Percentiles rank a stretch among this genome's conserved stretches.
phyloP scores from a whole-genome alignment of 2,113 vertebrate genomes.

The Cettia cetti region DNA sequence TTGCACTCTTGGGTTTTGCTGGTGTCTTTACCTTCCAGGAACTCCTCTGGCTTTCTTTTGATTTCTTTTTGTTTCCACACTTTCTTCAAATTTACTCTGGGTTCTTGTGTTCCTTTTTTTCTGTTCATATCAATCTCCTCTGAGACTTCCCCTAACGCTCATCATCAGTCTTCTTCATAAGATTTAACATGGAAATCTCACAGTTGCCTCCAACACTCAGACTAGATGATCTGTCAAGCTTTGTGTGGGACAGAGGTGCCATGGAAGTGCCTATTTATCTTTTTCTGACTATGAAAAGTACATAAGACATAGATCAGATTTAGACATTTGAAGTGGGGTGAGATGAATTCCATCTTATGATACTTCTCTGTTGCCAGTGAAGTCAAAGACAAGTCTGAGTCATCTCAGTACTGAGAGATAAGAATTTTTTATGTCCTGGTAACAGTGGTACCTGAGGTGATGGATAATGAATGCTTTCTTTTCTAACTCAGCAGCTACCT shows the following conservation, averaged over 20 bases:
- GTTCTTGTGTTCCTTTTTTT: not conserved
- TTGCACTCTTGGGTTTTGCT: not conserved
- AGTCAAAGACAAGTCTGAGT: not conserved
- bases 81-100: not conserved
- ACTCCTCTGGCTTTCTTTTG: not conserved
- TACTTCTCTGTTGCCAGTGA: not conserved
- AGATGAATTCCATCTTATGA: not conserved
- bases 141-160: not conserved
- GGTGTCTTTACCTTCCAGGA: not conserved
- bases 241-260: not conserved
- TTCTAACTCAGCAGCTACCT: not conserved
- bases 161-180: not conserved
- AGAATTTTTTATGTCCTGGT: not conserved
- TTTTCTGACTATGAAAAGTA: not conserved
- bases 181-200: not conserved
- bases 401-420: not conserved
- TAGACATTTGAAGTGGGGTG: not conserved
- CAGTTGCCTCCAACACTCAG: not conserved
- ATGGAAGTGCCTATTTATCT: not conserved
- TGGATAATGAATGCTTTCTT: not conserved
- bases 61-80: not conserved
- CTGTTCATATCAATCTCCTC: not conserved
- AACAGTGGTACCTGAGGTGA: not conserved
- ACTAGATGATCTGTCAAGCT: not conserved
- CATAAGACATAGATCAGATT: not conserved